Percentiles rank a stretch among this genome's conserved stretches.
Conservation (phyloP, 2,113 vertebrate species). For the Pelobates fuscus region DNA sequence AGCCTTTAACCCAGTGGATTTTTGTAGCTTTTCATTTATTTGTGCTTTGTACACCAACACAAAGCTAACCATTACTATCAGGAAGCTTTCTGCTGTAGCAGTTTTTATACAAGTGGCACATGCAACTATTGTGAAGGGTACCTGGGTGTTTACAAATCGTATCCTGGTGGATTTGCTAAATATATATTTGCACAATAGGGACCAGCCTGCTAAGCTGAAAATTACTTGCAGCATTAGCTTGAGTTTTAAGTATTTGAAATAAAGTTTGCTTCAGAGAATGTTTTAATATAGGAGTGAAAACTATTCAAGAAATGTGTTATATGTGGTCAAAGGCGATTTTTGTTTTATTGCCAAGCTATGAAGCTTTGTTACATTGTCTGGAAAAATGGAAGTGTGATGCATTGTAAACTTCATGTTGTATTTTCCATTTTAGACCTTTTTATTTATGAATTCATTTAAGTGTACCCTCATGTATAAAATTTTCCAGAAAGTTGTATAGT, state of each 20-base stretch:
- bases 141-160: background rate
- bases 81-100: background rate
- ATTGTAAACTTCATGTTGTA: conserved; percentile 3
- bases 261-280: background rate
- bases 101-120: background rate
- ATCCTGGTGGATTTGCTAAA: background rate
- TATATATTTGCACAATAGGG: conserved; percentile 5
- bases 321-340: background rate
- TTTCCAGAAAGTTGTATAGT: too few species aligned
- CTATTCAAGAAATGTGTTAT: background rate
- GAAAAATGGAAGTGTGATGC: conserved; percentile 2
- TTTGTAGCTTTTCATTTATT: background rate
- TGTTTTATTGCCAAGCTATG: background rate
- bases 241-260: conserved; percentile 5
- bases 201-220: background rate
- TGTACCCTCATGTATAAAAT: background rate
- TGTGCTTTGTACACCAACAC: background rate
- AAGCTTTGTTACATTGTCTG: background rate
- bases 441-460: conserved; percentile 2
- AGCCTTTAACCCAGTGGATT: background rate
- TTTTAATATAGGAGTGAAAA: background rate
- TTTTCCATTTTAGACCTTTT: background rate
- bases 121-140: background rate
- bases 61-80: background rate
- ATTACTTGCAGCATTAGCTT: background rate